These are phyloP conservation scores for Apotomis capreana DNA, from an alignment of 2,888 invertebrate species.

Conservation along the genomic window DNA sequence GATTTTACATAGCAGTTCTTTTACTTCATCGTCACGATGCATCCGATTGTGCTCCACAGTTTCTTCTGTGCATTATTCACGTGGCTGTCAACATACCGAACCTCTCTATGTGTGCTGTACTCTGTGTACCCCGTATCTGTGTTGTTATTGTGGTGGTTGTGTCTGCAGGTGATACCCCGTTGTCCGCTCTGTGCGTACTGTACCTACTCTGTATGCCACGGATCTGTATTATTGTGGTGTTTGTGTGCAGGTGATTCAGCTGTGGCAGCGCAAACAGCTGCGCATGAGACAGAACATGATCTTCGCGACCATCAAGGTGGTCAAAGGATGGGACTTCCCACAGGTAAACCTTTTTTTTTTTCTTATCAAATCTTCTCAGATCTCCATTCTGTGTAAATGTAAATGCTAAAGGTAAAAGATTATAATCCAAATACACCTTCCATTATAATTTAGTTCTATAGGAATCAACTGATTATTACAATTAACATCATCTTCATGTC, in stretches of 20 bases:
- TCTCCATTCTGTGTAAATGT: too few species aligned
- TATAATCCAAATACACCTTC: too few species aligned
- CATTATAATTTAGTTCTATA: too few species aligned
- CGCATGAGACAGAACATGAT: slow-evolving; percentile 98
- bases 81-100: not conserved
- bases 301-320: slow-evolving; percentile 98
- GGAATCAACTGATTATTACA: too few species aligned
- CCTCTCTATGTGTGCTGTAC: not conserved
- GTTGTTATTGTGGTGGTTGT: slow-evolving; percentile 10
- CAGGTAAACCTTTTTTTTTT: slow-evolving; percentile 79
- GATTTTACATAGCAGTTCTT: too few species aligned
- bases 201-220: not conserved
- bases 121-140: not conserved
- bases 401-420: too few species aligned
- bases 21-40: too few species aligned
- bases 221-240: not conserved
- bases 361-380: too few species aligned
- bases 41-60: not conserved
- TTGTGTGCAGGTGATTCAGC: slow-evolving; percentile 85
- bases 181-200: not conserved
- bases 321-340: slow-evolving; percentile 93
- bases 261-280: slow-evolving; percentile 98
- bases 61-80: not conserved
- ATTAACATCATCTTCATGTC: too few species aligned
- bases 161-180: slow-evolving; percentile 80